These are phyloP conservation scores for Ovis canadensis DNA, from an alignment of 2,113 vertebrate species.

Conservation along the genomic window DNA sequence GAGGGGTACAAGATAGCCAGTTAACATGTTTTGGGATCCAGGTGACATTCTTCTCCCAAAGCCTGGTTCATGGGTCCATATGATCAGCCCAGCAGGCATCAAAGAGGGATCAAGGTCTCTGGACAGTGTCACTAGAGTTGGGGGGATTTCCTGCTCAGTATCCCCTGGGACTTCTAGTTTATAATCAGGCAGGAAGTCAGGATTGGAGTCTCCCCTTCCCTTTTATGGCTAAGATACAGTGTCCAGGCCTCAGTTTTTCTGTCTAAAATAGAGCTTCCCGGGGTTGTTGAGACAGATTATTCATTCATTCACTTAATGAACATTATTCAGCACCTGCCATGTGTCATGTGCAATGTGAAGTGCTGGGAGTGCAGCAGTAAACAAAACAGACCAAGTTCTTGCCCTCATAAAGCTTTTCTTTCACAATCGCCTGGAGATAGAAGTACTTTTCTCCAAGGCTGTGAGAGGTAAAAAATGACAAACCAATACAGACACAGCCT, in stretches of 20 bases:
- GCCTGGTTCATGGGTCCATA: not conserved
- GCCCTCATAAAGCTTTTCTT: not conserved
- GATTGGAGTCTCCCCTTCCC: not conserved
- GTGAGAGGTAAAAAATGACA: not conserved
- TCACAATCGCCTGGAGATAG: not conserved
- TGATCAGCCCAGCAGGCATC: not conserved
- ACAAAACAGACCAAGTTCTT: not conserved
- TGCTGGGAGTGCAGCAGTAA: not conserved
- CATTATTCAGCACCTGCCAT: not conserved
- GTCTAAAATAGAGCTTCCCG: not conserved
- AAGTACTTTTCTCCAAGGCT: not conserved
- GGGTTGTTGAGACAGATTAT: not conserved
- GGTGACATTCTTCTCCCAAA: not conserved
- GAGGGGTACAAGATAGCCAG: not conserved
- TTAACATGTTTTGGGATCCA: not conserved
- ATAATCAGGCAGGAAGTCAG: not conserved
- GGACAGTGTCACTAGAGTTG: not conserved
- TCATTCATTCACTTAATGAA: not conserved
- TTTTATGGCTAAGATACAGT: not conserved
- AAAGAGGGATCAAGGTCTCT: not conserved
- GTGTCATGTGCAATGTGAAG: not conserved
- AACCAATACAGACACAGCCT: not conserved
- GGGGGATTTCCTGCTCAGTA: not conserved
- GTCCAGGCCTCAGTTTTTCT: not conserved
- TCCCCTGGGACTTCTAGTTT: not conserved